A percentile compares a stretch with the other conserved stretches of the same genome.
phyloP scores from a whole-genome alignment of 1,140 invertebrate genomes.

The Conus ventricosus region DNA sequence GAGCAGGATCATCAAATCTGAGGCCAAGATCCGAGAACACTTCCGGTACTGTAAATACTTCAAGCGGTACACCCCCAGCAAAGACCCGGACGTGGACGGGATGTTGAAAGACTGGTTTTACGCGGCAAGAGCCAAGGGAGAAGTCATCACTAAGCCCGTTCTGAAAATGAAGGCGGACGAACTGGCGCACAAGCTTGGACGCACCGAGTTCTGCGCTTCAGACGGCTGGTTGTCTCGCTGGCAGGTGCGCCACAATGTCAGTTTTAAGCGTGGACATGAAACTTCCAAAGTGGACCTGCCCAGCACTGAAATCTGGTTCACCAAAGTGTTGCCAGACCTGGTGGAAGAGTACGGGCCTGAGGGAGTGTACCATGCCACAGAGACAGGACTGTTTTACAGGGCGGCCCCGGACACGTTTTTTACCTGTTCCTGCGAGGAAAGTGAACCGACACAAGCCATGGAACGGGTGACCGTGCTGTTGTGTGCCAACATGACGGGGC shows the following conservation, averaged over 20 bases:
- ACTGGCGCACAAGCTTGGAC: background rate
- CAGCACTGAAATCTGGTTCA: background rate
- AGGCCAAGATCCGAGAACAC: background rate
- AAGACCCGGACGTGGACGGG: background rate
- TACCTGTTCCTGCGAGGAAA: background rate
- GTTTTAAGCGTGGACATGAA: background rate
- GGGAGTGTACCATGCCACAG: background rate
- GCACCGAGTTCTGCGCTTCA: background rate
- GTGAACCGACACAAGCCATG: background rate
- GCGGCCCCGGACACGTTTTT: background rate
- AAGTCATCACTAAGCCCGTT: background rate
- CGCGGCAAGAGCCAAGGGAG: background rate
- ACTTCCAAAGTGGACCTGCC: background rate
- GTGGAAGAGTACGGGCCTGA: background rate
- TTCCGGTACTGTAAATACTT: background rate
- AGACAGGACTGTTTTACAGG: background rate
- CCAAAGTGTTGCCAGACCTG: background rate
- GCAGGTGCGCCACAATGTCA: background rate
- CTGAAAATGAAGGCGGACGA: background rate
- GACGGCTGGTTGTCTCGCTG: background rate
- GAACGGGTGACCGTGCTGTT: background rate
- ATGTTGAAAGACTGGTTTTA: slow-evolving; percentile 4
- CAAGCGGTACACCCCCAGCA: background rate
- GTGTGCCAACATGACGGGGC: background rate
- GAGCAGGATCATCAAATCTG: background rate